Conservation (phyloP, 2,797 vertebrate genomes). For the Melanotaenia maccullochi region DNA sequence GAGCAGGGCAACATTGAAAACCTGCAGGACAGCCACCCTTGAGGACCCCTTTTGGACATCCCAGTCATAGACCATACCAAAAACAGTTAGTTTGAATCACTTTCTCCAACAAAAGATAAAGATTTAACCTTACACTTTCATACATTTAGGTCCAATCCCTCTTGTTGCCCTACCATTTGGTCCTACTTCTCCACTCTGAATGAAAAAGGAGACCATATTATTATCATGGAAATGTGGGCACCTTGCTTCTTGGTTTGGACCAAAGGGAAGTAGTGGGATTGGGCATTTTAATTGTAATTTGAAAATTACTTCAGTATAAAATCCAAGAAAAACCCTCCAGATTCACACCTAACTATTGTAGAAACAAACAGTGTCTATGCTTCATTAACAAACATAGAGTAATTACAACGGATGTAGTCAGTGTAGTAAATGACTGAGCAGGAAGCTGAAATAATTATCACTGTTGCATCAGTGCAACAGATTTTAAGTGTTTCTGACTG, state of each 20-base stretch:
- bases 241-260: neutral
- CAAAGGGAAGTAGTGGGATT: neutral
- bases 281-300: neutral
- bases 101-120: neutral
- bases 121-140: neutral
- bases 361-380: too few species aligned
- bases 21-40: too few species aligned
- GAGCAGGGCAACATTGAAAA: too few species aligned
- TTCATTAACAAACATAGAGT: neutral
- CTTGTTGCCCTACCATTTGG: neutral
- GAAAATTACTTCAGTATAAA: neutral
- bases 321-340: neutral
- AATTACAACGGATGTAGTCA: neutral
- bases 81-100: neutral
- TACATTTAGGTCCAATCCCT: neutral
- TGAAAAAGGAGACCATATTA: neutral
- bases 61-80: too few species aligned
- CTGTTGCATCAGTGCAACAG: constrained; percentile 14
- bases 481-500: constrained; percentile 22
- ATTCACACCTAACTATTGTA: neutral
- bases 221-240: neutral
- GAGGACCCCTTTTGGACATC: too few species aligned
- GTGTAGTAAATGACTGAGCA: neutral
- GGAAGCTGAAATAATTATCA: neutral
- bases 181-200: neutral